Percentiles rank a stretch among this genome's conserved stretches.
Conservation (phyloP, 2,113 vertebrate species). For the Tachycineta bicolor region DNA sequence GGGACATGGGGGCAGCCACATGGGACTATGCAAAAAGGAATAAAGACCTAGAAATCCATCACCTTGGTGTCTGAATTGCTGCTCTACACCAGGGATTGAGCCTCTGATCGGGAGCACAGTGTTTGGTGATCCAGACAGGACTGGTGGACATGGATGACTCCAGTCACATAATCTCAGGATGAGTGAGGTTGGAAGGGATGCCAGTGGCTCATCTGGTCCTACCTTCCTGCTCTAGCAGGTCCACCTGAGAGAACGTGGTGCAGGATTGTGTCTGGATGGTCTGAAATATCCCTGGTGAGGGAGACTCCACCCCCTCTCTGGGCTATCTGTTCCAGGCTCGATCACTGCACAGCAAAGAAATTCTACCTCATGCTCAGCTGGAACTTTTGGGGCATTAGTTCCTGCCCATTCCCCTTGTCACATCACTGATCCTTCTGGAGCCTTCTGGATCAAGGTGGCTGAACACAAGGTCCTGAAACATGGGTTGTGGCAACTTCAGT, state of each 20-base stretch:
- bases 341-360: not conserved
- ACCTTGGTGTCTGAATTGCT: not conserved
- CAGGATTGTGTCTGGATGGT: not conserved
- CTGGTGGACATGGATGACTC: not conserved
- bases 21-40: not conserved
- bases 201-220: not conserved
- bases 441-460: not conserved
- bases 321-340: accelerated
- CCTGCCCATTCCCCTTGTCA: not conserved
- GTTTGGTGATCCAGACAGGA: not conserved
- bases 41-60: not conserved
- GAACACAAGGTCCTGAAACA: not conserved
- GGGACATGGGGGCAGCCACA: too few species aligned
- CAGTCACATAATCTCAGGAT: not conserved
- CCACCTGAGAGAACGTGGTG: not conserved
- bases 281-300: not conserved
- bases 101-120: accelerated
- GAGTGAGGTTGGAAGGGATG: not conserved
- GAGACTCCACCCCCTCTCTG: not conserved
- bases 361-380: not conserved
- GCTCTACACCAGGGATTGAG: not conserved
- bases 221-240: not conserved
- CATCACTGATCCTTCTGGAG: not conserved
- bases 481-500: not conserved
- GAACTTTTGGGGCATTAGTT: not conserved